Conservation (phyloP, 1,140 invertebrate genomes). For the Eupeodes corollae region DNA sequence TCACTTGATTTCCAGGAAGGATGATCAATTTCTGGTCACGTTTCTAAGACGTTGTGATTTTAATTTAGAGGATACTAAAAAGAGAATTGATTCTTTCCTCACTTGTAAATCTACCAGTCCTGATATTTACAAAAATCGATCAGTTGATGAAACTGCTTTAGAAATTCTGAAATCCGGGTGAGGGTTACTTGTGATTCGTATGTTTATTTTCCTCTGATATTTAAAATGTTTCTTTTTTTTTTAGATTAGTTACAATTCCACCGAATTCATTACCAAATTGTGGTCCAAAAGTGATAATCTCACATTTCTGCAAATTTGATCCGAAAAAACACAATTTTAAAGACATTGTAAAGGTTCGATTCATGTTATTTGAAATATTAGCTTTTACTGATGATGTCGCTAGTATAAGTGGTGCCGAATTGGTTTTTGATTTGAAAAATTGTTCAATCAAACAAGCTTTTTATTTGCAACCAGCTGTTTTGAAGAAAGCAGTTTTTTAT, state of each 20-base stretch:
- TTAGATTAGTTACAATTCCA: constrained; percentile 25
- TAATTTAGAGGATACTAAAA: constrained; percentile 52
- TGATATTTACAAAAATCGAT: too few species aligned
- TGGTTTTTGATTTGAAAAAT: constrained; percentile 21
- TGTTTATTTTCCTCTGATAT: too few species aligned
- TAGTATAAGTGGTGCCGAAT: constrained; percentile 15
- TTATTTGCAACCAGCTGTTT: constrained; percentile 22
- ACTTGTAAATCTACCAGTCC: too few species aligned
- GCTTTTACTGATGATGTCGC: constrained; percentile 24
- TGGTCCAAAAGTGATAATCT: constrained; percentile 22
- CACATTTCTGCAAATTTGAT: constrained; percentile 25
- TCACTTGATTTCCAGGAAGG: constrained; percentile 40
- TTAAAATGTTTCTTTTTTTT: constrained; percentile 18
- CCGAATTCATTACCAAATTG: constrained; percentile 11
- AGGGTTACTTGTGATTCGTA: too few species aligned
- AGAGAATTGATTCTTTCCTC: constrained; percentile 52
- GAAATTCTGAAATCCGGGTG: too few species aligned
- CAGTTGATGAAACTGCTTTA: too few species aligned
- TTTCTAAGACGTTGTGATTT: constrained; percentile 56
- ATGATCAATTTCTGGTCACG: constrained; percentile 48
- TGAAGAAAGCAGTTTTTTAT: constrained; percentile 21
- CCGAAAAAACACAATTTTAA: constrained; percentile 22
- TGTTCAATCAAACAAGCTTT: constrained; percentile 27
- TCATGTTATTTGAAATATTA: constrained; percentile 21
- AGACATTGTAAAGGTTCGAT: constrained; percentile 26